Base-by-base conservation (phyloP, 1,140 invertebrate species). In the Cyrtorhinus lividipennis region DNA sequence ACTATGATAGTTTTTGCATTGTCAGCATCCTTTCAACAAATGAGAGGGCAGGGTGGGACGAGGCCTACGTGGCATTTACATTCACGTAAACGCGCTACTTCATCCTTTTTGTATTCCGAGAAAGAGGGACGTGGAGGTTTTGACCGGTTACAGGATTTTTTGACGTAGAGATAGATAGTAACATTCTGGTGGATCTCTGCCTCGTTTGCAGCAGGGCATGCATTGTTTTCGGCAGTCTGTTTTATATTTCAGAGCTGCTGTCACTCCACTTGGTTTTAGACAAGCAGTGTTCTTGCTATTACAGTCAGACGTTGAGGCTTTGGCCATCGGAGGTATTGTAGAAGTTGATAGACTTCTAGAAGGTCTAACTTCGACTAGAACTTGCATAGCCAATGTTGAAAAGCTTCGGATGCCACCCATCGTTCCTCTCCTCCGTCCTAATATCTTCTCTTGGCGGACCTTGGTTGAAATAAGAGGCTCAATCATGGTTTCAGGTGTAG, bases 161-260 rank as follows among this genome's bases (percentile, higher is more conserved):
- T 63, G n/a, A 24, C 25, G 62, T 59, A n/a, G n/a, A n/a, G n/a
- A 59, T 13, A 57, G 62, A 57, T 63, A 63, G 56, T 44, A 59
- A 57, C 62, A 63, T 15, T 44, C 27, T 24, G 62, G 62, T 12
- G 62, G 62, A 24, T 63, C 62, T 26, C 62, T 58, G 1, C 56
- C 62, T 24, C 56, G 62, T 10, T 26, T 25, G 56, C 62, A 63
- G 38, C 62, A 63, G 13, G 62, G 62, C 62, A 63, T 63, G 56
- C 62, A 63, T 13, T 56, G n/a, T 25, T 59, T 63, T 10, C 59
- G 26, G 53, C 62, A 63, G 8, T 18, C 26, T 60, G n/a, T 8
- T 24, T 24, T 57, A 23, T 57, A 20, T 13, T 48, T 48, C 46
- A 20, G 46, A n/a, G 46, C 23, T 13, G n/a, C 46, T 2, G 23